Conservation (phyloP, 2,113 vertebrate species). For the Plestiodon gilberti region DNA sequence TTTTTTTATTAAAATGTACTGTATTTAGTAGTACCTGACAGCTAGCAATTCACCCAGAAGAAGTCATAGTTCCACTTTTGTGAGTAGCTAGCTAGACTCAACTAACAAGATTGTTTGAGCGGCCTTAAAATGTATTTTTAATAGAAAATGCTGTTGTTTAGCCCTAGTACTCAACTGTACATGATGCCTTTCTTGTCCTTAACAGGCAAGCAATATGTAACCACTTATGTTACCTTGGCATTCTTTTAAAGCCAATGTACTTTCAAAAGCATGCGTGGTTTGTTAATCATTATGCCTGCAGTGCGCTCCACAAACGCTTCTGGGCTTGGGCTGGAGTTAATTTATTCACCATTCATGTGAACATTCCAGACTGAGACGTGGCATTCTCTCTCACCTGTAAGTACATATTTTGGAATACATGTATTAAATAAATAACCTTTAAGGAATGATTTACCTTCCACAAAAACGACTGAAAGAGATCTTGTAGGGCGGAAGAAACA, state of each 20-base stretch:
- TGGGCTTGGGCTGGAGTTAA: not conserved
- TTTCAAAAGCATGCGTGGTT: conserved; percentile 21
- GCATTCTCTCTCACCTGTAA: not conserved
- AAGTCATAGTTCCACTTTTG: not conserved
- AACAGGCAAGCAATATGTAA: conserved; percentile 13
- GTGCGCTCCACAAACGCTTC: conserved; percentile 23
- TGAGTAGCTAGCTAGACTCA: not conserved
- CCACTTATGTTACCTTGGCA: conserved; percentile 23
- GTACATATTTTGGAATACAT: not conserved
- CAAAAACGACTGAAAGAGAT: not conserved
- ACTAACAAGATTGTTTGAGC: not conserved
- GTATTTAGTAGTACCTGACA: not conserved
- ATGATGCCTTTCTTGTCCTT: conserved; percentile 30
- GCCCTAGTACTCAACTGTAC: not conserved
- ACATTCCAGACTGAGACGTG: not conserved
- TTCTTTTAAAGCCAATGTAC: conserved; percentile 17
- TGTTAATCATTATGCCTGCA: conserved; percentile 40
- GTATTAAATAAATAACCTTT: not conserved
- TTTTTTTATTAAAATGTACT: not conserved
- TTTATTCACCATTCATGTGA: not conserved
- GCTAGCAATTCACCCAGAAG: not conserved
- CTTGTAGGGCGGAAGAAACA: not conserved
- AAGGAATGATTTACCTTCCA: not conserved
- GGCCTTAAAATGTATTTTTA: not conserved
- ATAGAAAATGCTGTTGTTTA: not conserved